phyloP scores from a whole-genome alignment of 2,797 vertebrate species.

The Morus bassanus region DNA sequence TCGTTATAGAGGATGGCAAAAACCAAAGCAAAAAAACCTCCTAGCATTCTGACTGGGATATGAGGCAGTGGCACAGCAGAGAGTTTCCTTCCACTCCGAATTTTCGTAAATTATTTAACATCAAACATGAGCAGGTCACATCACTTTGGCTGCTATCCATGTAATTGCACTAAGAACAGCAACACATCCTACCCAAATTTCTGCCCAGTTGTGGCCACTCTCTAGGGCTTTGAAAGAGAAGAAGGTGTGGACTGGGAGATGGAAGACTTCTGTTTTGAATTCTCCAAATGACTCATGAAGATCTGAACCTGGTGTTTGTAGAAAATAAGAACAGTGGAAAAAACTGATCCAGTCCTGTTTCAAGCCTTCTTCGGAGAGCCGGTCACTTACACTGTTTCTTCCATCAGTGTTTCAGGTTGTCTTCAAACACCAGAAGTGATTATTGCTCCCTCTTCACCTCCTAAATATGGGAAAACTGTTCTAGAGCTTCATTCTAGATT shows the following conservation, averaged over 20 bases:
- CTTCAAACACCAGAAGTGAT: background rate
- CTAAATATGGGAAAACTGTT: background rate
- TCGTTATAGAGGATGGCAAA: background rate
- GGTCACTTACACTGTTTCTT: background rate
- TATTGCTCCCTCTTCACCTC: background rate
- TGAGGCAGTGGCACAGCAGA: rapidly evolving
- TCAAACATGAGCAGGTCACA: background rate
- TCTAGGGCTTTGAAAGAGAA: background rate
- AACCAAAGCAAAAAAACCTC: background rate
- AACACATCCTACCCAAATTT: background rate
- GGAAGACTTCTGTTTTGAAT: background rate
- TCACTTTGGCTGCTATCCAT: background rate
- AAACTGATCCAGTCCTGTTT: background rate
- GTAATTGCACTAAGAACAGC: background rate
- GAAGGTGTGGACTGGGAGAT: background rate
- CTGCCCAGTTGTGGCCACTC: background rate
- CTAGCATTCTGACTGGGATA: background rate
- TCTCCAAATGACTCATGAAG: background rate
- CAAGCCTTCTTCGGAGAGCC: background rate
- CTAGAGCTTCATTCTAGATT: background rate
- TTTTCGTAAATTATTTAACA: background rate
- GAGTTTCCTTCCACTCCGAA: background rate
- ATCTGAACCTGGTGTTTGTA: background rate
- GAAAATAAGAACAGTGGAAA: background rate
- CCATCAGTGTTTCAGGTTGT: background rate